phyloP scores from a whole-genome alignment of 2,888 invertebrate genomes.

The Spilosoma lubricipeda region DNA sequence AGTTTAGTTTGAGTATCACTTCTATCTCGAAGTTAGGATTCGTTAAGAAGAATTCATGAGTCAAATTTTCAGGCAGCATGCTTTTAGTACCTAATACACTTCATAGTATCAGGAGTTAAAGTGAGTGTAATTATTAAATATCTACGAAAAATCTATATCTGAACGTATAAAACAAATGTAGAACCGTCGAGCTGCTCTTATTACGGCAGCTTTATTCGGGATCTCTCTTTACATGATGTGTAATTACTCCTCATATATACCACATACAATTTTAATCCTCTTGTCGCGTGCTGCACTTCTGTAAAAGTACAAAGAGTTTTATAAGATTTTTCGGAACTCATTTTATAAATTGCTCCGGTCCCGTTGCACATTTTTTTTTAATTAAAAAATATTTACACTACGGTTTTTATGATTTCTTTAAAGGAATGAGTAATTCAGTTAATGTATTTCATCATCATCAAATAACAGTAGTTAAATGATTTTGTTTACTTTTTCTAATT shows the following conservation, averaged over 20 bases:
- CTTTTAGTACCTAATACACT: too few relatives aligned
- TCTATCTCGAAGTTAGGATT: too few relatives aligned
- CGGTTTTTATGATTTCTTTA: background rate
- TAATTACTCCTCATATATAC: slow-evolving; percentile 29
- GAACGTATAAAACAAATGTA: background rate
- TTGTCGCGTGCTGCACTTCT: slow-evolving; percentile 24
- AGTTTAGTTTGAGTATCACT: too few relatives aligned
- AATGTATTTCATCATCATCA: too few relatives aligned
- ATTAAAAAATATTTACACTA: background rate
- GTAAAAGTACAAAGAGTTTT: slow-evolving; percentile 15
- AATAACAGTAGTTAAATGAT: too few relatives aligned
- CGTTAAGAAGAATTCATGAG: too few relatives aligned
- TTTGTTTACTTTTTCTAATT: too few relatives aligned
- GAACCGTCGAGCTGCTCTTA: slow-evolving; percentile 18
- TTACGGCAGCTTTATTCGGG: slow-evolving; percentile 30
- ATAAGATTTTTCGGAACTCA: slow-evolving; percentile 7
- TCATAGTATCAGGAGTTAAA: too few relatives aligned
- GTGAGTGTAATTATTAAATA: background rate
- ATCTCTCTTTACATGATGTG: slow-evolving; percentile 27
- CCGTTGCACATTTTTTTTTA: background rate
- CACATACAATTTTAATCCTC: slow-evolving; percentile 23
- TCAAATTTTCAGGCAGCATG: too few relatives aligned
- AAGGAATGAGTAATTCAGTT: background rate
- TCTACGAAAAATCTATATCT: background rate
- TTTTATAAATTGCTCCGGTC: slow-evolving; percentile 7